phyloP scores from a whole-genome alignment of 2,113 vertebrate species.

The Paracanthobrama guichenoti region DNA sequence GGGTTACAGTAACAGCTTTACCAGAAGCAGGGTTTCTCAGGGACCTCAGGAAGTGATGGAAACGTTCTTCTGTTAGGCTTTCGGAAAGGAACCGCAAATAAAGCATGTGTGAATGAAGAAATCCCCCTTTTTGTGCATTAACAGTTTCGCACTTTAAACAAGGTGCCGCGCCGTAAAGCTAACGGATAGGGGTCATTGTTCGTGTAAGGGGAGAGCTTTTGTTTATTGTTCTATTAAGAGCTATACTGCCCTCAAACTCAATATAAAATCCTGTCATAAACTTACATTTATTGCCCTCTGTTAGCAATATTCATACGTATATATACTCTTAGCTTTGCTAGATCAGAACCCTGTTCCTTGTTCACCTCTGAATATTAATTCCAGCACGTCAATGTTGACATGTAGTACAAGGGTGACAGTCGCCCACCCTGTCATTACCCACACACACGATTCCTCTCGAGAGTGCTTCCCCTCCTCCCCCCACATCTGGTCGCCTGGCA shows the following conservation, averaged over 20 bases:
- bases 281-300: slow-evolving; percentile 6
- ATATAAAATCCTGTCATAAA: slow-evolving; percentile 35
- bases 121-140: neutral
- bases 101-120: slow-evolving; percentile 16
- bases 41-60: slow-evolving; percentile 28
- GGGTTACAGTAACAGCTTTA: slow-evolving; percentile 7
- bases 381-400: slow-evolving; percentile 11
- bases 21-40: slow-evolving; percentile 22
- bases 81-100: neutral
- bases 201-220: slow-evolving; percentile 35
- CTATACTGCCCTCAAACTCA: slow-evolving; percentile 36
- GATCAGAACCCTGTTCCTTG: slow-evolving; percentile 10
- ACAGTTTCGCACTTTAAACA: slow-evolving; percentile 39
- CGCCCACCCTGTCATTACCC: slow-evolving; percentile 48
- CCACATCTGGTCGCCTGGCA: slow-evolving; percentile 76
- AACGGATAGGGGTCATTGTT: slow-evolving; percentile 23
- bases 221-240: slow-evolving; percentile 40
- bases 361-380: slow-evolving; percentile 30
- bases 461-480: slow-evolving; percentile 73
- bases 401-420: slow-evolving; percentile 25
- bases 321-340: neutral
- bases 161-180: slow-evolving; percentile 39
- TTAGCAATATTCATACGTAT: neutral
- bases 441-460: slow-evolving; percentile 37
- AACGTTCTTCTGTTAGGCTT: slow-evolving; percentile 11